Base-by-base conservation (phyloP, 2,797 vertebrate species). In the Octomys mimax region DNA sequence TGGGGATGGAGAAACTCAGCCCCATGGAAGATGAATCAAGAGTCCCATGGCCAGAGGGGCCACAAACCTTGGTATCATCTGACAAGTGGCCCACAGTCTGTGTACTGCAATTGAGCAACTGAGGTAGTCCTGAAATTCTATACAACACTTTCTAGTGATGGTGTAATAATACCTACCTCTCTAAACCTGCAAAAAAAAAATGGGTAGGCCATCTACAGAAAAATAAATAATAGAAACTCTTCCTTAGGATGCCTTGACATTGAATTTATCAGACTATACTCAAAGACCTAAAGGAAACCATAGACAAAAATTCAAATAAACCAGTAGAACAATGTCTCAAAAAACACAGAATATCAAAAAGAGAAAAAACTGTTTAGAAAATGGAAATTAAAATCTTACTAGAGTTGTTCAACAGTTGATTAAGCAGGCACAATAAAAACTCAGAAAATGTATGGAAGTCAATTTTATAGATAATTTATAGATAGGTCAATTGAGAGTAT, bases 251-350 rank as follows among this genome's bases (percentile, higher is more conserved):
- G 7, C 8, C 21, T 83, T 91, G 33, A 12, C 26, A 81, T 54
- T 90, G 26, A 57, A 57, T 57, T 57, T 57, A 57, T 16, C 4
- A 92, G 33, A 95, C 64, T 90, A 87, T 79, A 9, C 33, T 82
- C 39, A 66, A 75, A 75, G 83, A 66, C 54, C 54, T 57, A 57
- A 57, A 57, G 54, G 54, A 57, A 57, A 57, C 14, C 54, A 57
- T 57, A 57, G 19, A 59, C 62, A 94, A 80, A 92, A 91, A 73
- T n/a, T 93, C 79, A 62, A 87, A 52, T 31, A 95, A 92, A 95
- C 5, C 28, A 54, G 21, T 71, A 92, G 49, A 93, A 73, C 2
- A 61, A 54, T 86, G n/a, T 75, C 64, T 91, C 39, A 49, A 89
- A 39, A 95, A 87, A 78, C 66, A 91, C 5, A 59, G 7, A 87